A percentile compares a stretch with the other conserved stretches of the same genome.
Evolutionary conservation across 2,888 invertebrate species (phyloP).

Genomic region (Parthenolecanium corni): DNA sequence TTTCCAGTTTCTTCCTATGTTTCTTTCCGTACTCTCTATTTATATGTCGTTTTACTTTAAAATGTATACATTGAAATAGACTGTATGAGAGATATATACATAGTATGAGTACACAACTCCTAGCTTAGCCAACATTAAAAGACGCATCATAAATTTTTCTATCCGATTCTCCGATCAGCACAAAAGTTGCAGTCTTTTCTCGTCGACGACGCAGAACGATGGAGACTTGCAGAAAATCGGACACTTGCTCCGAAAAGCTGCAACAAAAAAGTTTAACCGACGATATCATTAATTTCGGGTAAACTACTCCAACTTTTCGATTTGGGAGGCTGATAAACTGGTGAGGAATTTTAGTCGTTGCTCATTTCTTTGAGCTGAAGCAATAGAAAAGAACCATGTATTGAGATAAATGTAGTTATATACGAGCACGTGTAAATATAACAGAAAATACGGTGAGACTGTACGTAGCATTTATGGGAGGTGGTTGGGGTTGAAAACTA

Average conservation of each 20-base stretch:
- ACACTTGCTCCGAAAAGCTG: slow-evolving; percentile 7
- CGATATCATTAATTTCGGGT: slow-evolving; percentile 26
- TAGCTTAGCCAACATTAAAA: slow-evolving; percentile 18
- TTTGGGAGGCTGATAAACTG: slow-evolving; percentile 20
- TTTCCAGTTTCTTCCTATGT: slow-evolving; percentile 1
- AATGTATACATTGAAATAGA: slow-evolving; percentile 5
- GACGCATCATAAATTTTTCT: slow-evolving; percentile 23
- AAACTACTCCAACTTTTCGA: slow-evolving; percentile 18
- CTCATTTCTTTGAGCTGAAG: not conserved
- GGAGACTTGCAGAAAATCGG: too few species aligned
- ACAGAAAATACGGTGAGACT: too few species aligned
- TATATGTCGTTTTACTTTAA: slow-evolving; percentile 16
- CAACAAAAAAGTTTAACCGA: slow-evolving; percentile 19
- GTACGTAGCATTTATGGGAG: too few species aligned
- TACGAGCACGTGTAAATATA: too few species aligned
- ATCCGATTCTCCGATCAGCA: slow-evolving; percentile 17
- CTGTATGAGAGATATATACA: too few species aligned
- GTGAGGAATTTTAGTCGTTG: slow-evolving; percentile 3
- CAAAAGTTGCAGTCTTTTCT: slow-evolving; percentile 20
- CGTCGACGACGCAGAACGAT: not conserved
- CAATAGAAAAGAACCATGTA: not conserved
- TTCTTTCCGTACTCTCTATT: slow-evolving; percentile 7
- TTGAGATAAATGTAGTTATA: too few species aligned
- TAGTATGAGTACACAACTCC: slow-evolving; percentile 5
- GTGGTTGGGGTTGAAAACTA: not conserved